Evolutionary conservation across 1,140 invertebrate species (phyloP), one percentile per base, ranked within the genome.

Genomic region (Rhopalosiphum maidis): DNA sequence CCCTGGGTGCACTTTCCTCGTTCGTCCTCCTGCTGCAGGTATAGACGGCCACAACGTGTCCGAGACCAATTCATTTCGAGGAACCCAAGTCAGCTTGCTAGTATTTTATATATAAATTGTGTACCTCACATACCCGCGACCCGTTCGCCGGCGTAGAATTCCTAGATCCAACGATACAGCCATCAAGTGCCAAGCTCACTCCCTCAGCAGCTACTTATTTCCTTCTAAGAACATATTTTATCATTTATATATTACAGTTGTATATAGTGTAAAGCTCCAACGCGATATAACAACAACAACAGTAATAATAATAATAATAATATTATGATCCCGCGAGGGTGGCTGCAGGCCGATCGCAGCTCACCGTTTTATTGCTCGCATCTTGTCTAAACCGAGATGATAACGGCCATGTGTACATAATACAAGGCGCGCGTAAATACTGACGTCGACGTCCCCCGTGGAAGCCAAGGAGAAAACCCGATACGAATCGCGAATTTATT

Each of bases 1-100:
- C 82, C 91, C 91, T 48, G 91, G 91, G 91, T 93, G 82, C 91
- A 93, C 91, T 93, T 93, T 93, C 91, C 25, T 54, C 91, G n/a
- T 35, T n/a, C 46, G 22, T n/a, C 90, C 90, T 43, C 2, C 77
- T n/a, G n/a, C 41, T 55, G 35, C 37, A 87, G 86, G 55, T 91
- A 77, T 30, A 11, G 2, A 35, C 90, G 41, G 60, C 43, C 15
- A 54, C 35, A 37, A 41, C 60, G 91, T 54, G 91, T 92, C 91
- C 91, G 91, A 92, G 89, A 60, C 55, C 89, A 43, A 90, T 85
- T 93, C 91, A 54, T 93, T 54, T 93, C 68, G 55, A 41, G 11
- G 7, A 86, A 15, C 18, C 41, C 90, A 9, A 77, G 30, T 30
- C 30, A 30, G 60, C 60, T n/a, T n/a, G 60, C 60, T n/a, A 77